Evolutionary conservation across 92 coral and sea anemone genomes (phyloP).

Genomic region (Epizoanthus stellaris): DNA sequence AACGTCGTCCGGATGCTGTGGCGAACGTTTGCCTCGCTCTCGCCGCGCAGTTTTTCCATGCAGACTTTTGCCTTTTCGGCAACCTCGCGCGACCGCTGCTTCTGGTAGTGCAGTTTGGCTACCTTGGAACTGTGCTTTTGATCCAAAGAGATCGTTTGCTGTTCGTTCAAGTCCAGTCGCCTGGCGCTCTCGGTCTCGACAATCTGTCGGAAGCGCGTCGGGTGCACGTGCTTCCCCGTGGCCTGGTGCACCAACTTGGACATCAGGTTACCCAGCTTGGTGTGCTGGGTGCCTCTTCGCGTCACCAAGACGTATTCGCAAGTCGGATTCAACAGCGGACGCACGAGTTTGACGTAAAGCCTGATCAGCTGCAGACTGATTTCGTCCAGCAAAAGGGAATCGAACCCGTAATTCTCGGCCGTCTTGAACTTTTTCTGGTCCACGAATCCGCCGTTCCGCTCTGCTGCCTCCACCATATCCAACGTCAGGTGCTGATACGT

Average conservation of each 20-base stretch:
- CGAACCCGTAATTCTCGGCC: constrained; percentile 41
- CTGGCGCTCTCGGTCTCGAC: constrained; percentile 59
- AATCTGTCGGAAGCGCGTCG: constrained; percentile 61
- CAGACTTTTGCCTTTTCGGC: constrained; percentile 51
- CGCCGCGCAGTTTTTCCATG: constrained; percentile 47
- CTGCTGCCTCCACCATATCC: constrained; percentile 41
- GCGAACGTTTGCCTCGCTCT: constrained; percentile 23
- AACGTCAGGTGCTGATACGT: constrained; percentile 51
- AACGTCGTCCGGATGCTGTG: constrained; percentile 2
- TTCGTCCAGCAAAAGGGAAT: constrained; percentile 27
- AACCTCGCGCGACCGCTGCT: constrained; percentile 57
- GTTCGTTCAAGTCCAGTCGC: constrained; percentile 33
- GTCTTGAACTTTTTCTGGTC: constrained; percentile 56
- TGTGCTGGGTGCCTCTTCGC: constrained; percentile 54
- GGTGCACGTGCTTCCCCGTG: constrained; percentile 61
- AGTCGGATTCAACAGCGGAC: constrained; percentile 47
- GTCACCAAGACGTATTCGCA: constrained; percentile 64
- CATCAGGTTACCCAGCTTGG: constrained; percentile 44
- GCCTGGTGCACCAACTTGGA: constrained; percentile 60
- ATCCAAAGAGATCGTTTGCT: constrained; percentile 49
- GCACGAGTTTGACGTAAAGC: constrained; percentile 25
- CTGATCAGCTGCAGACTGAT: neutral
- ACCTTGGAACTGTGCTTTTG: constrained; percentile 60
- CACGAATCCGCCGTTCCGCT: constrained; percentile 52
- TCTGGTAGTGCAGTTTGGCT: constrained; percentile 64